Conservation (phyloP, 2,797 vertebrate genomes). For the Phrynocephalus guinanensis region DNA sequence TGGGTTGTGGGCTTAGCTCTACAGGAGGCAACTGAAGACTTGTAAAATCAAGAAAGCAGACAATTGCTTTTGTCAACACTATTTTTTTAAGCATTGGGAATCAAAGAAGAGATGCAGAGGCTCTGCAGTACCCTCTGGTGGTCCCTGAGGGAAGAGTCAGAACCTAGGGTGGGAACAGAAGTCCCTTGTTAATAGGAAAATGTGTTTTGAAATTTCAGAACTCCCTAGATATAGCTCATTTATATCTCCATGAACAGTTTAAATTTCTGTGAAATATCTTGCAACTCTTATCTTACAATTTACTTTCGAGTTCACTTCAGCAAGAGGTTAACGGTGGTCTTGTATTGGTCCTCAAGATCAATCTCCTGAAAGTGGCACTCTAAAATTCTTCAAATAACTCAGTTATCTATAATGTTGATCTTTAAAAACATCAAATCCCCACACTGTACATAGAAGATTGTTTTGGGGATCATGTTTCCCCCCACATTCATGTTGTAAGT, state of each 20-base stretch:
- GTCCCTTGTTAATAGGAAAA: background rate
- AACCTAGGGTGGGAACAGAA: no score
- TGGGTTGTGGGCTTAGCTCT: background rate
- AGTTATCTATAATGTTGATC: background rate
- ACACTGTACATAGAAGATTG: background rate
- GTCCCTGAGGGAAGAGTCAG: background rate
- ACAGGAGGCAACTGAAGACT: background rate
- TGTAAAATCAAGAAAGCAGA: background rate
- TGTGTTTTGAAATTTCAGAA: background rate
- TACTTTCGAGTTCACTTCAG: background rate
- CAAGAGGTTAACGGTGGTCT: fast-evolving
- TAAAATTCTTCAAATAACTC: background rate
- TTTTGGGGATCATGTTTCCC: background rate
- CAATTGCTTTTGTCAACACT: background rate
- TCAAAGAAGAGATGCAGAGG: no score
- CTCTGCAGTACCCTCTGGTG: conserved; percentile 6
- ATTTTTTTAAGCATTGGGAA: background rate
- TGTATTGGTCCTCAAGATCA: background rate
- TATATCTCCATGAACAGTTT: background rate
- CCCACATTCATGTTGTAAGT: background rate
- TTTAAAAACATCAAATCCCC: background rate
- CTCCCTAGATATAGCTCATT: background rate
- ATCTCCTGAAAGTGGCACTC: fast-evolving
- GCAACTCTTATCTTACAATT: background rate
- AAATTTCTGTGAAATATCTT: background rate